Evolutionary conservation across 2,888 invertebrate species (phyloP).

Genomic region (Nemoura dubitans): DNA sequence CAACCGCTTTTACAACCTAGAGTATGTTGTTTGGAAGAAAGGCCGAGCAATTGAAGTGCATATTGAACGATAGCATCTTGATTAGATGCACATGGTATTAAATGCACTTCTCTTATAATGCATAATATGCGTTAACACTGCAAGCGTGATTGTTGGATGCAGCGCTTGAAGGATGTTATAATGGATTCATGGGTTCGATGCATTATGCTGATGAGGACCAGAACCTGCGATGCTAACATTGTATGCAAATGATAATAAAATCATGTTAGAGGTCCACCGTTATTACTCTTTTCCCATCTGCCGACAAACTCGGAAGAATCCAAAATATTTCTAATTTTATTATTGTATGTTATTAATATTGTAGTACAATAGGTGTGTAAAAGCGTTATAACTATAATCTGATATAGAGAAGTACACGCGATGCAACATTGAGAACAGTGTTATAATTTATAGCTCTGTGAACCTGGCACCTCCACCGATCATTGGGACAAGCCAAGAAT

Average conservation of each 20-base stretch:
- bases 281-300: not conserved
- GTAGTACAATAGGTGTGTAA: not conserved
- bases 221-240: not conserved
- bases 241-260: not conserved
- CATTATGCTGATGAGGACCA: not conserved
- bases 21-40: not conserved
- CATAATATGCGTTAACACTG: not conserved
- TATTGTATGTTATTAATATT: not conserved
- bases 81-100: not conserved
- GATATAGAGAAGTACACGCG: not conserved
- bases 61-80: not conserved
- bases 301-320: not conserved
- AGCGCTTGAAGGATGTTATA: not conserved
- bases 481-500: not conserved
- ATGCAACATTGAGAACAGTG: not conserved
- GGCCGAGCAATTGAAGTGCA: not conserved
- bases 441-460: not conserved
- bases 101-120: not conserved
- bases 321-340: not conserved
- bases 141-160: not conserved
- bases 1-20: not conserved
- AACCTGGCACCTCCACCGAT: not conserved
- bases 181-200: not conserved
- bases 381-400: not conserved
- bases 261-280: slow-evolving; percentile 7